phyloP scores from a whole-genome alignment of 2,888 invertebrate species.

The Magallana nippona region DNA sequence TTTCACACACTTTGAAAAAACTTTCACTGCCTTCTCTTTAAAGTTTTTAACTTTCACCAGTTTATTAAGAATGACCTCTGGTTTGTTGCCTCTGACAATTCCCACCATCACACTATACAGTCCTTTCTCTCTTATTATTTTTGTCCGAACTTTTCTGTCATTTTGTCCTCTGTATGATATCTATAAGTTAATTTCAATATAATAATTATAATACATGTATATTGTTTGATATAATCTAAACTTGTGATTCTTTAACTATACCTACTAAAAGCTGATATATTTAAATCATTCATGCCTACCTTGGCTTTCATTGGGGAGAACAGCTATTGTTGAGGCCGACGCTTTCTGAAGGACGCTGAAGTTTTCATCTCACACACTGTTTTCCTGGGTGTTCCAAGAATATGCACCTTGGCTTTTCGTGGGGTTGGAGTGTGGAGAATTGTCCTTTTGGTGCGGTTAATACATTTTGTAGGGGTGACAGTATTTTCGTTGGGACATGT shows the following conservation, averaged over 20 bases:
- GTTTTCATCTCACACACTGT: no score
- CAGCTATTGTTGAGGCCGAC: no score
- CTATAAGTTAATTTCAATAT: not conserved
- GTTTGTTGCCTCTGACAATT: slow-evolving; percentile 1
- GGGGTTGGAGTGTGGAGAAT: slow-evolving; percentile 1
- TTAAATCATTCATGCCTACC: not conserved
- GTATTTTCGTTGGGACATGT: no score
- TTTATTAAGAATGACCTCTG: slow-evolving; percentile 2
- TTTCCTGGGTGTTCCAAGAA: no score
- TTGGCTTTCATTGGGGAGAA: not conserved
- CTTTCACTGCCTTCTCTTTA: not conserved
- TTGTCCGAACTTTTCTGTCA: not conserved
- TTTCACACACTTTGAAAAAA: not conserved
- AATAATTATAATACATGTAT: not conserved
- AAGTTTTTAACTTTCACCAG: not conserved
- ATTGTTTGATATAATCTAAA: not conserved
- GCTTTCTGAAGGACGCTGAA: no score
- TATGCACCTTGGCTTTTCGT: not conserved
- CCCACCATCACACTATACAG: not conserved
- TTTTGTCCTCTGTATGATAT: slow-evolving; percentile 1
- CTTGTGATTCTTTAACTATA: not conserved
- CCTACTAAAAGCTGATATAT: not conserved
- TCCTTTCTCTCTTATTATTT: not conserved
- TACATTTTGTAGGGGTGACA: no score
- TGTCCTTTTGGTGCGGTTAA: not conserved